Evolutionary conservation across 1,140 invertebrate species (phyloP), one percentile per base, ranked within the genome.

Genomic region (Monochamus saltuarius): DNA sequence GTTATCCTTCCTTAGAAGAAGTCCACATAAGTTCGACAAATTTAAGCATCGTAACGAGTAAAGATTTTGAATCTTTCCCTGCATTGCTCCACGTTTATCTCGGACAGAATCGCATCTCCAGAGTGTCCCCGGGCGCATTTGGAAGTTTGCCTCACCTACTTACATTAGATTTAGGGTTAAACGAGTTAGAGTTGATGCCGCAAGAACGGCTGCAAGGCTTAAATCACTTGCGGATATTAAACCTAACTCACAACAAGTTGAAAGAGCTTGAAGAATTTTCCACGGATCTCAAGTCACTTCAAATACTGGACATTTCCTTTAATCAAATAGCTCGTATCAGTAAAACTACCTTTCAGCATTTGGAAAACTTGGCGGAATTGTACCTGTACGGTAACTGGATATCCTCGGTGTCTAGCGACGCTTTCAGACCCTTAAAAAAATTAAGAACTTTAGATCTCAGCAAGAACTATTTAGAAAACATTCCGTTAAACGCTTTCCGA

Each of bases 21-120:
- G 80, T 95, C 7, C 86, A 90, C 69, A 88, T 94, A 54, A 88
- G 85, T 43, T 82, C 84, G 16, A 94, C 92, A 0, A 95, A 95
- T 73, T 78, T 95, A 10, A 90, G 85, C 1, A 87, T 94, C 49
- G 82, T 96, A 4, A 92, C 91, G 0, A 91, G 90, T 42, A 89
- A 89, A 69, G 93, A 95, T 67, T 94, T 96, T 70, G 87, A 91
- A 69, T 85, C 89, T n/a, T 94, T 94, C 67, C 88, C 90, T 2
- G 84, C 85, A 0, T 78, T 96, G 8, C 82, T 89, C 65, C 87
- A 87, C 67, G 79, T 95, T 13, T 87, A 86, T 62, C 74, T 96
- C 37, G 80, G 82, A 1, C 80, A 85, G 61, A 95, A 95, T 74
- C 81, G 84, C 61, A 90, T 96, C 22, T 84, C 84, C 4, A 82